A percentile compares a stretch with the other conserved stretches of the same genome.
Conservation (phyloP, 2,888 invertebrate genomes). For the Lycophotia porphyrea region DNA sequence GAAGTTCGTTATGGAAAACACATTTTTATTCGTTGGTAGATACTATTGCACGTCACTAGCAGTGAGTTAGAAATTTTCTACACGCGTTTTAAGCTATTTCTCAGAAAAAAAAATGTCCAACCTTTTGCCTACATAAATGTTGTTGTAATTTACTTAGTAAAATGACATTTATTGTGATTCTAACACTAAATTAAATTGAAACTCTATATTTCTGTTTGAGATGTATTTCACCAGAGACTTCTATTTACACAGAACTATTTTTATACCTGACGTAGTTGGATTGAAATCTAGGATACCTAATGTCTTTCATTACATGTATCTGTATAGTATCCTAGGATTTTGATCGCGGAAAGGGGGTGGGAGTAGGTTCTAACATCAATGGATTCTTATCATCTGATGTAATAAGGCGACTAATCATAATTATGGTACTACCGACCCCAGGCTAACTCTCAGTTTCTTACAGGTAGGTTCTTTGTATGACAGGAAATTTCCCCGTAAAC, state of each 20-base stretch:
- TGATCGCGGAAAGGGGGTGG: neutral
- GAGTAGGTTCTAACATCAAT: slow-evolving; percentile 3
- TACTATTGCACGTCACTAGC: neutral
- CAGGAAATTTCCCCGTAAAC: slow-evolving; percentile 4
- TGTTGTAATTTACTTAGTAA: slow-evolving; percentile 7
- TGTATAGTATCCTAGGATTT: neutral
- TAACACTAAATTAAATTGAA: slow-evolving; percentile 25
- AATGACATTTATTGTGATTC: slow-evolving; percentile 14
- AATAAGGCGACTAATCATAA: slow-evolving; percentile 23
- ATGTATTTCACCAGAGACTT: slow-evolving; percentile 16
- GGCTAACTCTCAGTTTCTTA: neutral
- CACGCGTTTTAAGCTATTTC: slow-evolving; percentile 6
- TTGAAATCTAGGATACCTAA: slow-evolving; percentile 18
- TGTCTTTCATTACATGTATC: neutral
- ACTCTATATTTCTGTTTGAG: slow-evolving; percentile 19
- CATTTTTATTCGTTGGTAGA: neutral
- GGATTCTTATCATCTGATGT: slow-evolving; percentile 5
- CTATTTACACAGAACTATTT: slow-evolving; percentile 17
- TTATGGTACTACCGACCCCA: slow-evolving; percentile 13
- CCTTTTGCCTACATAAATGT: slow-evolving; percentile 25
- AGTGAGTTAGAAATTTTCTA: slow-evolving; percentile 6
- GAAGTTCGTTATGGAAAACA: slow-evolving; percentile 21
- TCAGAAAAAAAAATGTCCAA: neutral
- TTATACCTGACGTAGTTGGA: slow-evolving; percentile 16
- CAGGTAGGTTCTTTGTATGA: neutral